phyloP scores from a whole-genome alignment of 2,888 invertebrate genomes.

The Polyommatus icarus region DNA sequence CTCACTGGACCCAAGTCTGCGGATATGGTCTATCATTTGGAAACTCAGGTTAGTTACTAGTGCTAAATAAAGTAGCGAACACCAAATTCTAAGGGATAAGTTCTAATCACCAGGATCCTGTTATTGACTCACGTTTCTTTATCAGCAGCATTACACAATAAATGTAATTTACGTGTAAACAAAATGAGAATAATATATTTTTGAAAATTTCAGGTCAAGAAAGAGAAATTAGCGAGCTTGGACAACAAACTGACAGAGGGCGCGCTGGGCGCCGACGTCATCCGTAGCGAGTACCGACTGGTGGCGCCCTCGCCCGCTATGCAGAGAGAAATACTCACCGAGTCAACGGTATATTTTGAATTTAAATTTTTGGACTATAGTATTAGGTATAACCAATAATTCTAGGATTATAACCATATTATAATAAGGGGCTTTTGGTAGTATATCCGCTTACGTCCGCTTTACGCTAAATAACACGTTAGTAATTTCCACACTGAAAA shows the following conservation, averaged over 20 bases:
- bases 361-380: no score
- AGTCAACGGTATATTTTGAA: constrained; percentile 81
- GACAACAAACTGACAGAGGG: constrained; percentile 45
- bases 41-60: constrained; percentile 83
- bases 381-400: no score
- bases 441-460: constrained; percentile 13
- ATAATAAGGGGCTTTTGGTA: neutral
- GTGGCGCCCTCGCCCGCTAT: constrained; percentile 61
- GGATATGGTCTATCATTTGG: constrained; percentile 88
- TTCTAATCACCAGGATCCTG: no score
- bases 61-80: neutral
- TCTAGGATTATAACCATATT: no score
- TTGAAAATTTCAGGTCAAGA: constrained; percentile 57
- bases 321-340: constrained; percentile 84
- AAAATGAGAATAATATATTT: no score
- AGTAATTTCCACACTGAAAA: neutral
- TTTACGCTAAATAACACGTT: neutral
- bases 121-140: no score
- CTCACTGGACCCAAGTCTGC: constrained; percentile 87
- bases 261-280: constrained; percentile 64
- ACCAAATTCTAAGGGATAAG: no score
- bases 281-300: constrained; percentile 70
- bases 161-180: no score
- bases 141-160: no score
- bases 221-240: constrained; percentile 59